Base-by-base conservation (phyloP, 2,113 vertebrate species). In the Callithrix jacchus region DNA sequence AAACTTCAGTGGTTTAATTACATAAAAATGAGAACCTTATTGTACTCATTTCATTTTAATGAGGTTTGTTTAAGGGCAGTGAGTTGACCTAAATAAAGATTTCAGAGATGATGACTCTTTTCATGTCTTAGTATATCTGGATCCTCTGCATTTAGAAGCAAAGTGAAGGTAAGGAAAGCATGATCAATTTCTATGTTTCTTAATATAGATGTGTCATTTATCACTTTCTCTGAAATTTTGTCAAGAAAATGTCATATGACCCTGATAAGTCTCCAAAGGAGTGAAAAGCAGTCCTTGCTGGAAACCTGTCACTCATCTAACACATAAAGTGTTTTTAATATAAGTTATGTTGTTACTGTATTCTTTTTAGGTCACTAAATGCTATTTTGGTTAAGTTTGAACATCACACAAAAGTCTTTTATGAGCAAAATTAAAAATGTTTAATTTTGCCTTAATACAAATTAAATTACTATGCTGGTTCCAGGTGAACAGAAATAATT, bases 401-500 rank as follows among this genome's bases (percentile, higher is more conserved):
- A 64, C 25, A 92, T 89, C 90, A 79, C 6, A 52, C 2, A 32
- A 92, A 90, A 4, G 6, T 54, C 35, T 94, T 88, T 89, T 71
- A 97, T 94, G 58, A 87, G 64, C 20, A 81, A 89, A 93, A 93
- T 89, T n/a, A 95, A 95, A 92, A 96, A 79, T 76, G 47, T 85
- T 87, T 81, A 87, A 89, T 95, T 94, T 92, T 81, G 6, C 47
- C 20, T 66, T 79, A 85, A 97, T 71, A 93, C 40, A 96, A 80
- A 96, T 89, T 87, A 61, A 95, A 97, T 96, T 98, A 70, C 68
- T 87, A 20, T 52, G 0, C 61, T 83, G 10, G 10, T 92, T 96
- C 52, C 91, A 98, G 23, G 16, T 97, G 92, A 96, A 96, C 40
- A 96, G 79, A 94, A 97, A 95, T 93, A 90, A 93, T 89, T 97